Conservation (phyloP, 2,888 invertebrate genomes). For the Apocheima hispidaria region DNA sequence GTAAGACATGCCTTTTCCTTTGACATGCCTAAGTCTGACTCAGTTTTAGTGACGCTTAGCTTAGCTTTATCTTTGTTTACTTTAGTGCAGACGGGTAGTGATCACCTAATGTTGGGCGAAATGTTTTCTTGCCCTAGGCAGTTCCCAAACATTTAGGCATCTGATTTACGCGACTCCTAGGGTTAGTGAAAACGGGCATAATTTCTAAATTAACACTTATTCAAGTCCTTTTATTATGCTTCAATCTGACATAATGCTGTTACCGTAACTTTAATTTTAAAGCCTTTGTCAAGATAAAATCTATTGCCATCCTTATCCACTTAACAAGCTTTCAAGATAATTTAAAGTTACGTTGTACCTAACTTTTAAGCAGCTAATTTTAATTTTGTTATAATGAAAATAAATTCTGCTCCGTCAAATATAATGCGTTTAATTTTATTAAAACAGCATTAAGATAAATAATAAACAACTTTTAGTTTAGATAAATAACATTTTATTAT, state of each 20-base stretch:
- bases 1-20: too few species aligned
- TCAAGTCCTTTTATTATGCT: conserved; percentile 2
- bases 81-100: too few species aligned
- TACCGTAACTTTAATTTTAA: conserved; percentile 23
- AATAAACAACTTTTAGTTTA: conserved; percentile 51
- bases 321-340: conserved; percentile 7
- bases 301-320: neutral
- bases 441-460: conserved; percentile 53
- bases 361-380: conserved; percentile 39
- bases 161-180: neutral
- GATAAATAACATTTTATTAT: conserved; percentile 46
- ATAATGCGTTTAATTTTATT: conserved; percentile 53
- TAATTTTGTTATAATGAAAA: conserved; percentile 46
- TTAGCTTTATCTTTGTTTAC: too few species aligned
- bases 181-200: neutral
- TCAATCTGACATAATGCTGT: conserved; percentile 6
- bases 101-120: too few species aligned
- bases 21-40: too few species aligned
- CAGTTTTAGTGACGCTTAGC: too few species aligned
- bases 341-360: conserved; percentile 3
- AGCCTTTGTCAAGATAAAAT: conserved; percentile 18
- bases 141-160: too few species aligned
- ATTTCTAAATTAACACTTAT: conserved; percentile 13
- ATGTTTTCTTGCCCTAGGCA: too few species aligned
- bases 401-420: conserved; percentile 48